Evolutionary conservation across 2,113 vertebrate genomes (phyloP).

Genomic region (Xiphophorus maculatus): DNA sequence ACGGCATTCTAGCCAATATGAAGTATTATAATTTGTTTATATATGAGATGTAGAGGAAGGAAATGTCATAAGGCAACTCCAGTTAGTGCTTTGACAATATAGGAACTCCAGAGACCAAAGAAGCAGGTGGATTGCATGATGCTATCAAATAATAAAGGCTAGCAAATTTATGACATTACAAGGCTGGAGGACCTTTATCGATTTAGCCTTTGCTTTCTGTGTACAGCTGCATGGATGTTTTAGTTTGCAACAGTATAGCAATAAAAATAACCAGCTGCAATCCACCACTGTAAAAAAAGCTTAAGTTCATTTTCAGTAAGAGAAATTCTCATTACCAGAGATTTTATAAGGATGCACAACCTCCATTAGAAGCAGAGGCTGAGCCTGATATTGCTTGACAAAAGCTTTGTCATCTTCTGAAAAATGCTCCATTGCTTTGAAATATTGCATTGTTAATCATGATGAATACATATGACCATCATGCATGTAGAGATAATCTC

Average conservation of each 20-base stretch:
- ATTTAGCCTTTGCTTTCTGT: conserved; percentile 22
- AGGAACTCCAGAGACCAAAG: conserved; percentile 10
- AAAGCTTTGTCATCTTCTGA: conserved; percentile 30
- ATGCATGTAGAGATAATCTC: conserved; percentile 14
- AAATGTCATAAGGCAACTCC: conserved; percentile 14
- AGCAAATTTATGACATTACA: conserved; percentile 34
- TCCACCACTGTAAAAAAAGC: conserved; percentile 55
- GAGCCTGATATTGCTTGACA: conserved; percentile 25
- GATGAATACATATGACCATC: conserved; percentile 47
- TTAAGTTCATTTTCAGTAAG: conserved; percentile 64
- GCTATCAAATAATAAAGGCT: conserved; percentile 42
- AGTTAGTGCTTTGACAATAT: conserved; percentile 13
- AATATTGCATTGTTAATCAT: conserved; percentile 59
- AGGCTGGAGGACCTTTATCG: conserved; percentile 35
- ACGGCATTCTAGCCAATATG: conserved; percentile 45
- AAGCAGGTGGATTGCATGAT: conserved; percentile 40
- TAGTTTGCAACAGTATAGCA: conserved; percentile 51
- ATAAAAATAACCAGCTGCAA: conserved; percentile 47
- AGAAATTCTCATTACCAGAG: conserved; percentile 58
- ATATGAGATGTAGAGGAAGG: conserved; percentile 25
- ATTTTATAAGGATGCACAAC: conserved; percentile 56
- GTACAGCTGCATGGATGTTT: conserved; percentile 37
- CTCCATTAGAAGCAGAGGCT: conserved; percentile 52
- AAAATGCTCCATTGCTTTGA: conserved; percentile 35
- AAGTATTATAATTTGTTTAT: conserved; percentile 41